These are phyloP conservation scores for Pegoplata infirma DNA, from an alignment of 2,888 invertebrate species.

Conservation along the genomic window DNA sequence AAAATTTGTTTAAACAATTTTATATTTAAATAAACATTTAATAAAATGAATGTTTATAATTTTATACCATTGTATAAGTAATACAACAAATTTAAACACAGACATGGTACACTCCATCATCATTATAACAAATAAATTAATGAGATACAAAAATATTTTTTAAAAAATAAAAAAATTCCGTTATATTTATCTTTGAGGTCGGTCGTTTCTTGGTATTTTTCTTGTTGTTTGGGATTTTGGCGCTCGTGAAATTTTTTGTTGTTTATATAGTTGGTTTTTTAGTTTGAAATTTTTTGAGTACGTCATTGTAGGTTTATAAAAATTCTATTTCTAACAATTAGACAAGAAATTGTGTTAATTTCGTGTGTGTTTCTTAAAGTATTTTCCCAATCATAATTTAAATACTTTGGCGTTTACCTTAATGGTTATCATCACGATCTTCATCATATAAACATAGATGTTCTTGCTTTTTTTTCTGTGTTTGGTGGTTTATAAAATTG, in stretches of 20 bases:
- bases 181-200: conserved; percentile 20
- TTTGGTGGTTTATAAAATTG: not conserved
- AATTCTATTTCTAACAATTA: conserved; percentile 12
- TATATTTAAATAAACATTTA: conserved; percentile 7
- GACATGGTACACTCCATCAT: conserved; percentile 3
- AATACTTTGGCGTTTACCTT: not conserved
- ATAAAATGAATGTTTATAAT: not conserved
- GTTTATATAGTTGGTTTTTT: not conserved
- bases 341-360: conserved; percentile 13
- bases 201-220: not conserved
- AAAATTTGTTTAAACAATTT: conserved; percentile 1
- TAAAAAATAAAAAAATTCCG: not conserved
- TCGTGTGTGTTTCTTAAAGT: not conserved
- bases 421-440: not conserved
- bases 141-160: not conserved
- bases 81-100: not conserved
- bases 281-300: not conserved
- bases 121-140: not conserved
- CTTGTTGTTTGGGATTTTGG: conserved; percentile 16
- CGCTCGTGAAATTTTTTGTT: not conserved
- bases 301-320: conserved; percentile 29
- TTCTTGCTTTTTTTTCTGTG: too few species aligned
- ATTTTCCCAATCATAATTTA: conserved; percentile 16
- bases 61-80: conserved; percentile 2
- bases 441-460: not conserved